Evolutionary conservation across 1,140 invertebrate genomes (phyloP), one percentile per base, ranked within the genome.

Genomic region (Temnothorax nylanderi): DNA sequence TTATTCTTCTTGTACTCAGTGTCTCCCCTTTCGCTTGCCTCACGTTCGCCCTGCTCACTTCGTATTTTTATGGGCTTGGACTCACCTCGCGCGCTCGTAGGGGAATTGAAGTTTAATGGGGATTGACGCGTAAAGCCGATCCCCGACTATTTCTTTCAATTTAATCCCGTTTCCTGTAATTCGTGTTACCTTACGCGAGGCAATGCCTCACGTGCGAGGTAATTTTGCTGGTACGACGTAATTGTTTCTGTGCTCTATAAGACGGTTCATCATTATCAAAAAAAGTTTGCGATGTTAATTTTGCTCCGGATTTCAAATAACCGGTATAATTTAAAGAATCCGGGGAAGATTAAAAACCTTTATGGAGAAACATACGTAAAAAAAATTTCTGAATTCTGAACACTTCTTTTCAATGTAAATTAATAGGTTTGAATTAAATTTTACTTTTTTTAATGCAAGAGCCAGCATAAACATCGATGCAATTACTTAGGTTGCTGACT

Each of bases 101-200:
- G 54, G 26, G 67, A 84, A 84, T 84, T 56, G 69, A 74, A 84
- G 49, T 84, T 84, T 84, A 84, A 84, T 84, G 69, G 69, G 54
- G 44, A 75, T 75, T 56, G 41, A 74, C 54, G 34, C 69, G 54
- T 49, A 47, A 62, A 49, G 80, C 80, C 56, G 80, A 75, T 84
- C 54, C 60, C 69, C 54, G 41, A 75, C 69, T 41, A 60, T 84
- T 84, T 67, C 47, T 67, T 67, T 84, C 69, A 84, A 84, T 84
- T 84, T 84, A 84, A 84, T 84, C 41, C 37, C n/a, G 26, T 74
- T 75, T n/a, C 13, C 32, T 26, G 67, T 84, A 74, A 84, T 81
- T 69, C 21, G 77, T 54, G 34, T 81, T 81, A 54, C n/a, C 69
- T 44, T 81, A 69, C 64, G 47, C 49, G 64, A 81, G n/a, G 47